A percentile compares a stretch with the other conserved stretches of the same genome.
Conservation (phyloP, 2,113 vertebrate species). For the Gorsachius goisagi region DNA sequence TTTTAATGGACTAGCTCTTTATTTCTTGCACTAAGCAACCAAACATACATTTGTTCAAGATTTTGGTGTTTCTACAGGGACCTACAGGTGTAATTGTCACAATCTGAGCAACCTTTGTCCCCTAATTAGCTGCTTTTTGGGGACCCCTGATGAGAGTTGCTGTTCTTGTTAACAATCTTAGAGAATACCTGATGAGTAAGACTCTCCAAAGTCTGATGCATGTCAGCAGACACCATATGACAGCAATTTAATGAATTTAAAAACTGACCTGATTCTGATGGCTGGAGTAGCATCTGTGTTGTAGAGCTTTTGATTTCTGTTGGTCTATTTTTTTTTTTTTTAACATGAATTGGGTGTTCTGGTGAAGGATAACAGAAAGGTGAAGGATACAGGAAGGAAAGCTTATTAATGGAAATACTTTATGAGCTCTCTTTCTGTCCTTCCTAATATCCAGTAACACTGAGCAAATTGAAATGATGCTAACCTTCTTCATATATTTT, state of each 20-base stretch:
- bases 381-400: conserved; percentile 52
- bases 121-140: conserved; percentile 95
- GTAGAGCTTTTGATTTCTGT: conserved; percentile 60
- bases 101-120: conserved; percentile 91
- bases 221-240: conserved; percentile 91
- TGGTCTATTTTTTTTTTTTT: conserved; percentile 29
- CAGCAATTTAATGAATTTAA: conserved; percentile 97
- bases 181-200: conserved; percentile 94
- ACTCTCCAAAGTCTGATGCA: conserved; percentile 86
- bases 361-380: conserved; percentile 58
- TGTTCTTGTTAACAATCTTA: conserved; percentile 94
- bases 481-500: conserved; percentile 46
- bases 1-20: conserved; percentile 81
- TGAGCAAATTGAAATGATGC: conserved; percentile 22
- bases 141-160: conserved; percentile 92
- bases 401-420: conserved; percentile 59
- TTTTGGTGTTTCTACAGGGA: conserved; percentile 85
- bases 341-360: conserved; percentile 35
- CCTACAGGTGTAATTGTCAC: conserved; percentile 94
- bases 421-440: conserved; percentile 36
- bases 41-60: conserved; percentile 83
- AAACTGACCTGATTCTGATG: conserved; percentile 85
- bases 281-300: conserved; percentile 63
- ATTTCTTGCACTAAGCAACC: conserved; percentile 80
- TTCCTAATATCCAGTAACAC: conserved; percentile 41